Evolutionary conservation across 2,797 vertebrate species (phyloP).

Genomic region (Arvicola amphibius): DNA sequence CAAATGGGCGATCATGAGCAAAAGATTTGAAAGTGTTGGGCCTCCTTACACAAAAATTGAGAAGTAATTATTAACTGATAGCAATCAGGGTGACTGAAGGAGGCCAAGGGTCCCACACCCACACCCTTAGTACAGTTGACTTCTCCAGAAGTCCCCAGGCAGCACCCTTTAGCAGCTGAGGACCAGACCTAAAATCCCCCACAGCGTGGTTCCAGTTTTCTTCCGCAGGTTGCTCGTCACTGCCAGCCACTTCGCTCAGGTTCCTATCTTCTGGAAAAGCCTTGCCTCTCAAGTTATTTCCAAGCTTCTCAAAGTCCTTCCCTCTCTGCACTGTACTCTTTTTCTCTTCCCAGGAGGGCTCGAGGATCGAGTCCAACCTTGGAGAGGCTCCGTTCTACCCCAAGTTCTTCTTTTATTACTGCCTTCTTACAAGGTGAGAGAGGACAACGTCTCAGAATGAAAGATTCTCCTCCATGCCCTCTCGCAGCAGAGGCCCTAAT

Average conservation of each 20-base stretch:
- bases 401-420: constrained; percentile 60
- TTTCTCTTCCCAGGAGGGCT: not conserved
- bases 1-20: not conserved
- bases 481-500: constrained; percentile 89
- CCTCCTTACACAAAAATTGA: constrained; percentile 12
- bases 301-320: not conserved
- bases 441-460: constrained; percentile 87
- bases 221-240: accelerated
- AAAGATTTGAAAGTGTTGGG: not conserved
- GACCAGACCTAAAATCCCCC: not conserved
- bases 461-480: constrained; percentile 88
- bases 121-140: accelerated
- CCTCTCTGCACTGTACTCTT: not conserved
- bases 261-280: not conserved
- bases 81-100: not conserved
- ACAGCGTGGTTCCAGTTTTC: accelerated
- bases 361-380: constrained; percentile 36
- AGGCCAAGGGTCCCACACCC: not conserved
- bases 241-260: not conserved
- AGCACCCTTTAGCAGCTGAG: not conserved
- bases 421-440: constrained; percentile 88
- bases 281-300: not conserved
- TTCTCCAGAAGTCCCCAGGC: not conserved
- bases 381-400: constrained; percentile 24
- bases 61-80: not conserved